Evolutionary conservation across 37 sponge, comb jelly and placozoan species (phyloP).

Genomic region (Bolinopsis microptera): DNA sequence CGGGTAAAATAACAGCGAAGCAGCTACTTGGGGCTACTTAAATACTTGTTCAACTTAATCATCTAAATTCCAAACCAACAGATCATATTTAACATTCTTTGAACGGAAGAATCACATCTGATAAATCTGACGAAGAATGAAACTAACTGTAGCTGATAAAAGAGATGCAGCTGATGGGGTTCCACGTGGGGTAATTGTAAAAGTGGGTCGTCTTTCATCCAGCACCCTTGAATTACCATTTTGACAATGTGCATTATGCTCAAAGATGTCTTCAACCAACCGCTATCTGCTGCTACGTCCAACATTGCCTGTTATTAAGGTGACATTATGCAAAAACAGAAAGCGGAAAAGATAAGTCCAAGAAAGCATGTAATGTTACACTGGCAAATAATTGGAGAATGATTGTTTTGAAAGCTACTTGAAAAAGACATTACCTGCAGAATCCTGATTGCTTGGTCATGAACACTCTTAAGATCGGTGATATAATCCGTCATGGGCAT

Average conservation of each 20-base stretch:
- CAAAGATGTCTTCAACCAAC: constrained; percentile 86
- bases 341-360: too few species aligned
- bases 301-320: constrained; percentile 77
- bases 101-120: too few species aligned
- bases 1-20: too few species aligned
- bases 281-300: constrained; percentile 86
- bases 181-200: constrained; percentile 84
- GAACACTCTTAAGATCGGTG: constrained; percentile 97
- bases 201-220: constrained; percentile 78
- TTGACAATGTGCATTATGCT: constrained; percentile 77
- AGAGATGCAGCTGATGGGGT: constrained; percentile 56
- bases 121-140: neutral
- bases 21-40: too few species aligned
- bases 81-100: too few species aligned
- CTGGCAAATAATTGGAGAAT: too few species aligned
- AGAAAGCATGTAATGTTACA: too few species aligned
- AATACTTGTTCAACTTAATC: too few species aligned
- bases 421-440: too few species aligned
- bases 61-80: too few species aligned
- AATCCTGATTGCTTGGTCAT: constrained; percentile 94
- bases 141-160: neutral
- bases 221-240: constrained; percentile 93
- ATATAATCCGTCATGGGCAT: constrained; percentile 91
- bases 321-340: neutral
- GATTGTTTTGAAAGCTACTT: too few species aligned